Percentiles rank a stretch among this genome's conserved stretches.
Conservation (phyloP, 2,888 invertebrate species). For the Drosophila quinaria region DNA sequence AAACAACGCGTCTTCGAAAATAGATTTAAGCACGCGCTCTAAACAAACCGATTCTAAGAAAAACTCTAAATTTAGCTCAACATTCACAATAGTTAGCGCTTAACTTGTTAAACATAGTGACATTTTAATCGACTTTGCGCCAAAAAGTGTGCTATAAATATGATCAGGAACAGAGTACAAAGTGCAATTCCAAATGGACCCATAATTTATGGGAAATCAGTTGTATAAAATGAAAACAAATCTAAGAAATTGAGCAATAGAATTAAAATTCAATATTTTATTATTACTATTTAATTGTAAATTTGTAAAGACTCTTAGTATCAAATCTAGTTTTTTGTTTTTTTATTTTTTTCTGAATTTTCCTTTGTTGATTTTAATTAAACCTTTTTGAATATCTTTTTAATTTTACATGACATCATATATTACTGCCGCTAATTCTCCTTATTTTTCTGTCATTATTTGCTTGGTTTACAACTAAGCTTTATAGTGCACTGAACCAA, state of each 20-base stretch:
- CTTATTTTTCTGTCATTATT: background rate
- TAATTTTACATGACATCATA: background rate
- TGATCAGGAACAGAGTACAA: background rate
- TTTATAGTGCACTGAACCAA: slow-evolving; percentile 7
- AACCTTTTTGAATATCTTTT: background rate
- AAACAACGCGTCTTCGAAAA: slow-evolving; percentile 44
- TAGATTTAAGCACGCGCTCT: slow-evolving; percentile 26
- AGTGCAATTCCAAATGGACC: background rate
- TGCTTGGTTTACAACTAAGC: background rate
- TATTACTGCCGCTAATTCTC: too few relatives aligned
- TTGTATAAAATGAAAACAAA: too few relatives aligned
- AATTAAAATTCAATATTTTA: too few relatives aligned
- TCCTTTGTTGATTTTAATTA: too few relatives aligned
- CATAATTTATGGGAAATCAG: too few relatives aligned
- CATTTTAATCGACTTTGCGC: background rate
- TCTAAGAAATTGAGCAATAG: too few relatives aligned
- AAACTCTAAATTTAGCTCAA: background rate
- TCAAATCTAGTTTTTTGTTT: background rate
- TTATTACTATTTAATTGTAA: too few relatives aligned
- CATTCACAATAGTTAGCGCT: slow-evolving; percentile 3
- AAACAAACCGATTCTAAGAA: slow-evolving; percentile 24
- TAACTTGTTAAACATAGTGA: background rate
- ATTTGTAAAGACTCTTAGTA: too few relatives aligned
- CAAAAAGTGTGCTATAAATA: slow-evolving; percentile 19
- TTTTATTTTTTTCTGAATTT: too few relatives aligned